Conservation (phyloP, 2,888 invertebrate genomes). For the Tricholauxania praeusta region DNA sequence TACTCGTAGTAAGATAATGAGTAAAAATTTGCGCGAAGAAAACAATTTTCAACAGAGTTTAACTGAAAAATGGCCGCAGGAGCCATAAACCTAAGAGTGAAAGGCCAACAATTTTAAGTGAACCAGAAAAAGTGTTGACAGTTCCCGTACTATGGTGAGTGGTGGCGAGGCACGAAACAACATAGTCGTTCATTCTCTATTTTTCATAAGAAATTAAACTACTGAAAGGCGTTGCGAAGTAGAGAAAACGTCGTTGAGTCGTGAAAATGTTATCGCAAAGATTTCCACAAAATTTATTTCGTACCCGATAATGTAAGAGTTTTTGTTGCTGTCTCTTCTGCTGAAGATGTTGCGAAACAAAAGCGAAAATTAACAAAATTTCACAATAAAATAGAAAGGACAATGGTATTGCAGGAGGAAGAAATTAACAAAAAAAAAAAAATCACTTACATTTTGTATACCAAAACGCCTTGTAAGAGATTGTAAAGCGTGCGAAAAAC, state of each 20-base stretch:
- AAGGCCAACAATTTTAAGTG: background rate
- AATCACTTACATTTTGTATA: no score
- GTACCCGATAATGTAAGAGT: constrained; percentile 5
- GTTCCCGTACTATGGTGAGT: background rate
- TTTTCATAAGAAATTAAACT: no score
- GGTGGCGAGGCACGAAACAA: background rate
- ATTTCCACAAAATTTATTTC: constrained; percentile 26
- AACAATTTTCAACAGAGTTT: constrained; percentile 13
- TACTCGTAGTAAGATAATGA: background rate
- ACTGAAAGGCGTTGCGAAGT: background rate
- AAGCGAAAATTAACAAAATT: constrained; percentile 19
- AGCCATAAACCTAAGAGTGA: constrained; percentile 1
- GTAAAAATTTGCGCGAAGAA: constrained; percentile 6
- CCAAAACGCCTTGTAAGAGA: no score
- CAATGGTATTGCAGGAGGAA: background rate
- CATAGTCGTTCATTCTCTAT: background rate
- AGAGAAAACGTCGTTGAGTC: background rate
- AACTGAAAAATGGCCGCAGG: constrained; percentile 7
- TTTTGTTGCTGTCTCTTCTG: background rate
- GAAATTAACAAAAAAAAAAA: no score
- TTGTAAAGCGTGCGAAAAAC: no score
- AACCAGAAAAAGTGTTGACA: constrained; percentile 20
- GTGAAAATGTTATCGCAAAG: constrained; percentile 17
- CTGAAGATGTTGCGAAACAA: constrained; percentile 9
- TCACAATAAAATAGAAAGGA: background rate